Conservation (phyloP, 2,113 vertebrate species). For the Pelvicachromis taeniatus region DNA sequence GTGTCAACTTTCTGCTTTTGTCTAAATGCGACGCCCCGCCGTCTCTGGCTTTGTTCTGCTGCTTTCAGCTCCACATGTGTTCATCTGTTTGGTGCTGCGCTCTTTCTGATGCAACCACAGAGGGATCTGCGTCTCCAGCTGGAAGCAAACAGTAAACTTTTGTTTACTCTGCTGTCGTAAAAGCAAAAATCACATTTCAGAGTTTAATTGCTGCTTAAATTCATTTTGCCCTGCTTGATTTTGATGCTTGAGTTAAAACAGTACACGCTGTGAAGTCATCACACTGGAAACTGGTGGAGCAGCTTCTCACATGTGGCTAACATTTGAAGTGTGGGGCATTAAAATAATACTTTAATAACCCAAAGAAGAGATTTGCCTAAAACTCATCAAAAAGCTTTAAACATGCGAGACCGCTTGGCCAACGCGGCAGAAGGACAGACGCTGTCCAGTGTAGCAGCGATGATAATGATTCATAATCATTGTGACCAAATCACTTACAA, state of each 20-base stretch:
- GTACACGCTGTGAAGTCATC: background rate
- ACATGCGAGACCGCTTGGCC: background rate
- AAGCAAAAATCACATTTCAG: background rate
- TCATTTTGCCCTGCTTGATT: background rate
- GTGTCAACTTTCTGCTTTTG: background rate
- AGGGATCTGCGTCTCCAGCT: background rate
- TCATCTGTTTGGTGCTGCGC: background rate
- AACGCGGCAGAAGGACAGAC: background rate
- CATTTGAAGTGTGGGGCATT: background rate
- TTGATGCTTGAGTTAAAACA: background rate
- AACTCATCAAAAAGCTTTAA: background rate
- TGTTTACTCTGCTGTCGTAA: background rate
- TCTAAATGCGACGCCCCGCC: background rate
- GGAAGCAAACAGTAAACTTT: background rate
- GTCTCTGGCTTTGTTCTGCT: background rate
- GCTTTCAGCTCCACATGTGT: fast-evolving
- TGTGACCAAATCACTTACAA: background rate
- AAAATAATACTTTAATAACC: background rate
- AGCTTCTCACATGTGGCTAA: background rate
- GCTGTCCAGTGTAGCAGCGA: background rate
- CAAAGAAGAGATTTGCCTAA: background rate
- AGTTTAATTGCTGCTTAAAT: background rate
- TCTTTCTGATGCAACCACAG: background rate
- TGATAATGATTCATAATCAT: background rate
- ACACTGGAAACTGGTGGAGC: background rate